These are phyloP conservation scores for Tanypteryx hageni DNA, from an alignment of 2,888 invertebrate genomes.

Conservation along the genomic window DNA sequence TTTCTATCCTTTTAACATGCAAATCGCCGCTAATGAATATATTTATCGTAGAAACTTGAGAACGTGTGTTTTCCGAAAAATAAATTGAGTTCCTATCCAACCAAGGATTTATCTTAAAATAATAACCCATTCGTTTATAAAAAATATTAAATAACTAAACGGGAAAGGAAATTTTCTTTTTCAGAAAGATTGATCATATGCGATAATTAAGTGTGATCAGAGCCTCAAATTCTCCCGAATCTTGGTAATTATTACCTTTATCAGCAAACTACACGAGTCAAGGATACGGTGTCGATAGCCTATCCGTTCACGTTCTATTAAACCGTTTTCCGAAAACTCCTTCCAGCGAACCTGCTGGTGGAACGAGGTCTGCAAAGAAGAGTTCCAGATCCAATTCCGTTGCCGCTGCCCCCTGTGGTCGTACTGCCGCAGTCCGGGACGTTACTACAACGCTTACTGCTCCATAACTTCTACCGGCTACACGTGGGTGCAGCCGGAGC, in stretches of 20 bases:
- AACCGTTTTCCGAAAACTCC: background rate
- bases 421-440: slow-evolving; percentile 90
- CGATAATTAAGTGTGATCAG: too few relatives aligned
- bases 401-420: slow-evolving; percentile 94
- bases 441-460: slow-evolving; percentile 93
- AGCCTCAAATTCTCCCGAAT: too few relatives aligned
- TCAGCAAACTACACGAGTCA: too few relatives aligned
- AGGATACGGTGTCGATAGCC: too few relatives aligned
- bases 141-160: too few relatives aligned
- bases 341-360: slow-evolving; percentile 93
- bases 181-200: too few relatives aligned
- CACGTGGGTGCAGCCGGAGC: slow-evolving; percentile 89
- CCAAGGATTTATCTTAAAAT: too few relatives aligned
- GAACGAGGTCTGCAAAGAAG: slow-evolving; percentile 95
- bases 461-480: slow-evolving; percentile 94
- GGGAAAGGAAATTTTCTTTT: too few relatives aligned
- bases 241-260: too few relatives aligned
- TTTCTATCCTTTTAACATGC: too few relatives aligned
- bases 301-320: too few relatives aligned
- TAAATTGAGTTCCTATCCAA: background rate
- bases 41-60: background rate
- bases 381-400: slow-evolving; percentile 90
- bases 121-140: too few relatives aligned
- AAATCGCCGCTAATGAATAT: background rate
- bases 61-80: background rate